Percentiles rank a stretch among this genome's conserved stretches.
These are phyloP conservation scores for Drosophila nannoptera DNA, from an alignment of 1,140 invertebrate genomes.

Conservation along the genomic window DNA sequence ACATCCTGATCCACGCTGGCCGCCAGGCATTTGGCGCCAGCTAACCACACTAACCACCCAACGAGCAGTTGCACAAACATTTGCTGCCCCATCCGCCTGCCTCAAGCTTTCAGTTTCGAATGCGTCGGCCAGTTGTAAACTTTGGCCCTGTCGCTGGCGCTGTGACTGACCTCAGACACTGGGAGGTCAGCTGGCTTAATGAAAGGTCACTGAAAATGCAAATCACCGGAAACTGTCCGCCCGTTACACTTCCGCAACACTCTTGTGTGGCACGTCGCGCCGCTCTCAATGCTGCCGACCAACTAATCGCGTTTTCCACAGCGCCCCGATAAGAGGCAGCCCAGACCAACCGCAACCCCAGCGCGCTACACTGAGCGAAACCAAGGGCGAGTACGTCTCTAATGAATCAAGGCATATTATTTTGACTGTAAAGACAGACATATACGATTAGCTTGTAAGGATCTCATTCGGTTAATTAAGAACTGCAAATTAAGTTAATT, in stretches of 20 bases:
- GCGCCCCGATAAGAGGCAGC: constrained; percentile 24
- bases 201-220: constrained; percentile 16
- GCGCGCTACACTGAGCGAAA: constrained; percentile 1
- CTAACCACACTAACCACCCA: constrained; percentile 6
- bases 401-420: too few relatives aligned
- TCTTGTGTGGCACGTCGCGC: constrained; percentile 15
- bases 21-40: constrained; percentile 1
- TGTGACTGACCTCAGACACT: constrained; percentile 9
- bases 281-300: constrained; percentile 32
- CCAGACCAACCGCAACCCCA: neutral
- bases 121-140: constrained; percentile 16
- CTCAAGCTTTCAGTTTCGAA: constrained; percentile 15
- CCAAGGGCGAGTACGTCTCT: too few relatives aligned
- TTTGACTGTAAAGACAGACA: too few relatives aligned
- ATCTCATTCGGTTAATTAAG: too few relatives aligned
- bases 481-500: too few relatives aligned
- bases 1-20: constrained; percentile 53
- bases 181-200: constrained; percentile 13
- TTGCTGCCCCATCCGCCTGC: constrained; percentile 9
- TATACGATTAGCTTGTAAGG: too few relatives aligned
- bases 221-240: constrained; percentile 26
- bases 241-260: constrained; percentile 42
- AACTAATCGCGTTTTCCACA: constrained; percentile 58
- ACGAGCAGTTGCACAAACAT: constrained; percentile 21
- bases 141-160: neutral